A percentile compares a stretch with the other conserved stretches of the same genome.
Evolutionary conservation across 2,797 vertebrate genomes (phyloP).

Genomic region (Anabacerthia variegaticeps): DNA sequence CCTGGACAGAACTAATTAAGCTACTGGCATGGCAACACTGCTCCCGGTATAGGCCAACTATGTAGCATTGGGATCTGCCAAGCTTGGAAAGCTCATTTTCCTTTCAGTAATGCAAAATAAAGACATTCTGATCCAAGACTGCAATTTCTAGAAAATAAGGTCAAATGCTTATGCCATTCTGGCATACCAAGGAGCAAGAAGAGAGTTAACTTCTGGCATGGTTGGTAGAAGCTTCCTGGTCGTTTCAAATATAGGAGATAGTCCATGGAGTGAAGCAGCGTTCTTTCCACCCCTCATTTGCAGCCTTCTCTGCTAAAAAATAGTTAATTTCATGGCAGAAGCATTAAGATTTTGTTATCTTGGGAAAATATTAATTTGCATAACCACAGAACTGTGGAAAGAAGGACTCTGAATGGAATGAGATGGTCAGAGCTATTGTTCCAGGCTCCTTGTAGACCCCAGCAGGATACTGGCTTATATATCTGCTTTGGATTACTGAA

Average conservation of each 20-base stretch:
- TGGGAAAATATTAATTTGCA: conserved; percentile 33
- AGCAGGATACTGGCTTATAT: conserved; percentile 25
- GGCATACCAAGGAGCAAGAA: neutral
- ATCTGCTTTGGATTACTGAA: conserved; percentile 47
- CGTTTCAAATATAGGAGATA: neutral
- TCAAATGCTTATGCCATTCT: neutral
- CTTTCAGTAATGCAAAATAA: neutral
- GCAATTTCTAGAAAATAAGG: neutral
- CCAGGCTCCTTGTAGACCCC: neutral
- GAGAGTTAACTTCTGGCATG: neutral
- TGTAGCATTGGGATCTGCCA: neutral
- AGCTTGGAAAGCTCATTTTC: neutral
- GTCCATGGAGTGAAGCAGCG: neutral
- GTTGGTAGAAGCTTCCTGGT: neutral
- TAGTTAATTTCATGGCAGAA: neutral
- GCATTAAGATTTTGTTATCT: neutral
- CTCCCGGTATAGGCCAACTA: neutral
- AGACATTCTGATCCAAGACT: neutral
- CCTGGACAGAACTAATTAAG: neutral
- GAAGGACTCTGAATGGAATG: conserved; percentile 13
- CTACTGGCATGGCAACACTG: neutral
- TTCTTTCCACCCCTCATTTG: neutral
- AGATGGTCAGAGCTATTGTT: conserved; percentile 35
- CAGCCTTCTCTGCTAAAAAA: neutral
- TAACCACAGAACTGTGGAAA: conserved; percentile 6